Conservation (phyloP, 2,797 vertebrate genomes). For the Anableps anableps region DNA sequence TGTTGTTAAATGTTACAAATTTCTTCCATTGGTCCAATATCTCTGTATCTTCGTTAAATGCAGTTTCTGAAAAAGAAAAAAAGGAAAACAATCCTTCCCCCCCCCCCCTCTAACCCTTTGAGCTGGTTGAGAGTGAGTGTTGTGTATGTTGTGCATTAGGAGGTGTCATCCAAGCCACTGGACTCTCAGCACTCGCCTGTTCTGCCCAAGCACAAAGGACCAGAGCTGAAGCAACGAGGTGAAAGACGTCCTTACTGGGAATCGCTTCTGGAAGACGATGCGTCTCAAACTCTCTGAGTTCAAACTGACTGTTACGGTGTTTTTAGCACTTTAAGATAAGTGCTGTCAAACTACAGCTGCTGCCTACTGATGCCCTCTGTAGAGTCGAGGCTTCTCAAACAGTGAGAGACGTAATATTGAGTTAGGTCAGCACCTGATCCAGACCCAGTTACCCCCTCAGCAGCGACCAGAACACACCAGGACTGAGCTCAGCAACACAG, state of each 20-base stretch:
- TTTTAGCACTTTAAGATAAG: constrained; percentile 59
- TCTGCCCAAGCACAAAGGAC: constrained; percentile 32
- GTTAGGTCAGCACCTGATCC: constrained; percentile 20
- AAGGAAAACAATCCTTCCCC: neutral
- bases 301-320: constrained; percentile 53
- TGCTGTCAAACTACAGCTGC: constrained; percentile 29
- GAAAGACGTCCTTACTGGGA: constrained; percentile 37
- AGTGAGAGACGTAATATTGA: constrained; percentile 37
- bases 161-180: constrained; percentile 11
- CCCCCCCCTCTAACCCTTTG: constrained; percentile 10
- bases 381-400: neutral
- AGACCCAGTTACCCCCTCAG: neutral
- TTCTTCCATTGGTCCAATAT: constrained; percentile 28
- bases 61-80: constrained; percentile 8
- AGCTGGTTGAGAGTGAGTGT: constrained; percentile 40
- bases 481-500: neutral
- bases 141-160: constrained; percentile 57
- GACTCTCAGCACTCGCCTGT: neutral
- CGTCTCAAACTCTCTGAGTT: constrained; percentile 13
- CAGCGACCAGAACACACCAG: constrained; percentile 17
- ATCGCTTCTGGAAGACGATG: constrained; percentile 20
- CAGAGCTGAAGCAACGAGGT: constrained; percentile 20
- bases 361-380: neutral
- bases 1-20: constrained; percentile 36
- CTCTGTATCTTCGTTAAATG: constrained; percentile 8